These are phyloP conservation scores for Bembecia ichneumoniformis DNA, from an alignment of 2,888 invertebrate genomes.

Conservation along the genomic window DNA sequence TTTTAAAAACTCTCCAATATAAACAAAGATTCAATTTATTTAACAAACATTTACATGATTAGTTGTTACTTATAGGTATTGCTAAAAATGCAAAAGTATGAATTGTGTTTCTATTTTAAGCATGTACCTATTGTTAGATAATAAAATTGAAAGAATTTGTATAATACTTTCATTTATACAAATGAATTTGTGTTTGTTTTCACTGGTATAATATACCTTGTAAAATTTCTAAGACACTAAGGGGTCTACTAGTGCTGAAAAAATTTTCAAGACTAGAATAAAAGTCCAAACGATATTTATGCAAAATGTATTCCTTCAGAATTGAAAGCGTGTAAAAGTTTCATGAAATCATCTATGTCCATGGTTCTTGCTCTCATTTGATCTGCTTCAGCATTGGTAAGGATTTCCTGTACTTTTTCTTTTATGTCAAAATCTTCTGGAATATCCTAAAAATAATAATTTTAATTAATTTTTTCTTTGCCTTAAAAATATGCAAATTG, in stretches of 20 bases:
- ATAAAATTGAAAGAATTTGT: no score
- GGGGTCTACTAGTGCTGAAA: no score
- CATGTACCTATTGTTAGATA: background rate
- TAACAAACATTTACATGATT: background rate
- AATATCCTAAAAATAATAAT: slow-evolving; percentile 71
- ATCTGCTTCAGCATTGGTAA: slow-evolving; percentile 77
- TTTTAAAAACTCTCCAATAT: slow-evolving; percentile 77
- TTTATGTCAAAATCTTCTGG: slow-evolving; percentile 87
- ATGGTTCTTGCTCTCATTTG: slow-evolving; percentile 90
- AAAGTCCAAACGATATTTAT: slow-evolving; percentile 27
- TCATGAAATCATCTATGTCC: slow-evolving; percentile 97
- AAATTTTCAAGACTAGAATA: no score
- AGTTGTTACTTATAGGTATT: background rate
- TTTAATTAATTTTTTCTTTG: background rate
- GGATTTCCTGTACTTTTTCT: slow-evolving; percentile 80
- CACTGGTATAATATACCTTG: no score
- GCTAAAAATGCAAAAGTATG: background rate
- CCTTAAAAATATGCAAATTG: no score
- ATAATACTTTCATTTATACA: no score
- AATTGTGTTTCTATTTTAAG: slow-evolving; percentile 3
- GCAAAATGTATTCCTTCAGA: slow-evolving; percentile 94
- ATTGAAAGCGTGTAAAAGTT: slow-evolving; percentile 89
- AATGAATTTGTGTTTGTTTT: no score
- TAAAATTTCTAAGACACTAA: no score
- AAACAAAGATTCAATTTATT: slow-evolving; percentile 18